These are phyloP conservation scores for Epistrophe grossulariae DNA, from an alignment of 2,888 invertebrate genomes.

Conservation along the genomic window DNA sequence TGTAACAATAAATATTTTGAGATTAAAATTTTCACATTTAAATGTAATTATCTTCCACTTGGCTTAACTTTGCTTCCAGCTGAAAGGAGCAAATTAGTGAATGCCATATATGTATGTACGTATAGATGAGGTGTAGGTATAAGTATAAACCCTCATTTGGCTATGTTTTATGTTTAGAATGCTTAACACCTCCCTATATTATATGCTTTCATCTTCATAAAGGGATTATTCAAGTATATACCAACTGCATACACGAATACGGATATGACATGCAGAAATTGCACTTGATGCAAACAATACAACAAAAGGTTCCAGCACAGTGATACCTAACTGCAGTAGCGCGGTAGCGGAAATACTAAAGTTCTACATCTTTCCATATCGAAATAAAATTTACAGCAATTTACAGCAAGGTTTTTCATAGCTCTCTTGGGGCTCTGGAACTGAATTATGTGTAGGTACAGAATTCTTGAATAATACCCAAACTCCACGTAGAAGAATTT, in stretches of 20 bases:
- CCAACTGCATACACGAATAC: neutral
- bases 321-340: neutral
- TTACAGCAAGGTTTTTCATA: conserved; percentile 13
- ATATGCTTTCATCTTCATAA: conserved; percentile 52
- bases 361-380: neutral
- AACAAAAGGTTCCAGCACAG: conserved; percentile 38
- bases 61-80: neutral
- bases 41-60: conserved; percentile 57
- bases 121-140: neutral
- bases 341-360: neutral
- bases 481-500: conserved; percentile 8
- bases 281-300: conserved; percentile 67
- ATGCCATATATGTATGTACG: neutral
- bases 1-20: conserved; percentile 52
- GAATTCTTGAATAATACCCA: conserved; percentile 5
- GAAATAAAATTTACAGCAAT: conserved; percentile 7
- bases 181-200: conserved; percentile 36
- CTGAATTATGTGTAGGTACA: neutral
- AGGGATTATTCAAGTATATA: conserved; percentile 61
- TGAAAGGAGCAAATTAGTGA: conserved; percentile 41
- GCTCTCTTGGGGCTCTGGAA: conserved; percentile 23
- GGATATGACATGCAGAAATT: conserved; percentile 11
- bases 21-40: conserved; percentile 45
- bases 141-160: neutral
- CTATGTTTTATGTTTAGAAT: conserved; percentile 31